These are phyloP conservation scores for Lagocephalus sceleratus DNA, from an alignment of 2,797 vertebrate species.

Conservation along the genomic window DNA sequence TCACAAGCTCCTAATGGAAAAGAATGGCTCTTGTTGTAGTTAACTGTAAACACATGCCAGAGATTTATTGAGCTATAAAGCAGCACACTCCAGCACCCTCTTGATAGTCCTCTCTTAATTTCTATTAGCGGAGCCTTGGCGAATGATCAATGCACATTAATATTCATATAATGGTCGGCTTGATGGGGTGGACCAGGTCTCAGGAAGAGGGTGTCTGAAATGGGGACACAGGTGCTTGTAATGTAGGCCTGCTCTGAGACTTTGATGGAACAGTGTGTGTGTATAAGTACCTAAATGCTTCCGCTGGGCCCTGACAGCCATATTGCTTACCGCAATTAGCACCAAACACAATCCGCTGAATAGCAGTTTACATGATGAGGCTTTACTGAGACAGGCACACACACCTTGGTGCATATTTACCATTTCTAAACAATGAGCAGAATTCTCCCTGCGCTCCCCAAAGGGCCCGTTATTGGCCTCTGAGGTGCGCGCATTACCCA, in stretches of 20 bases:
- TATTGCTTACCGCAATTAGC: constrained; percentile 80
- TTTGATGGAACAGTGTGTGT: constrained; percentile 61
- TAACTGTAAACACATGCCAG: constrained; percentile 51
- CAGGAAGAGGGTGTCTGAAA: constrained; percentile 53
- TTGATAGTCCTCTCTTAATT: constrained; percentile 35
- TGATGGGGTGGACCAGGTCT: constrained; percentile 60
- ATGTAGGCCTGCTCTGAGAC: constrained; percentile 71
- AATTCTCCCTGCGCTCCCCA: constrained; percentile 62
- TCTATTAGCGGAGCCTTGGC: constrained; percentile 42
- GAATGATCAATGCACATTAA: constrained; percentile 55
- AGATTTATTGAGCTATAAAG: constrained; percentile 46
- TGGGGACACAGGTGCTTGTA: constrained; percentile 79
- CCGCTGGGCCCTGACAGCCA: constrained; percentile 71
- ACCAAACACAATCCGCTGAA: constrained; percentile 66
- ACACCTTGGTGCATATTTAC: constrained; percentile 71
- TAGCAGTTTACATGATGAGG: constrained; percentile 65
- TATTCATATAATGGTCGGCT: constrained; percentile 47
- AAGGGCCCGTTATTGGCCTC: constrained; percentile 73
- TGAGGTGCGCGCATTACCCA: constrained; percentile 73
- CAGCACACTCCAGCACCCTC: constrained; percentile 26
- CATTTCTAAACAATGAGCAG: constrained; percentile 75
- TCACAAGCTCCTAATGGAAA: constrained; percentile 49
- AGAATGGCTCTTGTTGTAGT: constrained; percentile 56
- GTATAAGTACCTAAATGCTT: constrained; percentile 72
- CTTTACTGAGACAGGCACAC: constrained; percentile 46